A percentile compares a stretch with the other conserved stretches of the same genome.
phyloP scores from a whole-genome alignment of 64 coral and sea anemone genomes.

The Anthopleura sola region DNA sequence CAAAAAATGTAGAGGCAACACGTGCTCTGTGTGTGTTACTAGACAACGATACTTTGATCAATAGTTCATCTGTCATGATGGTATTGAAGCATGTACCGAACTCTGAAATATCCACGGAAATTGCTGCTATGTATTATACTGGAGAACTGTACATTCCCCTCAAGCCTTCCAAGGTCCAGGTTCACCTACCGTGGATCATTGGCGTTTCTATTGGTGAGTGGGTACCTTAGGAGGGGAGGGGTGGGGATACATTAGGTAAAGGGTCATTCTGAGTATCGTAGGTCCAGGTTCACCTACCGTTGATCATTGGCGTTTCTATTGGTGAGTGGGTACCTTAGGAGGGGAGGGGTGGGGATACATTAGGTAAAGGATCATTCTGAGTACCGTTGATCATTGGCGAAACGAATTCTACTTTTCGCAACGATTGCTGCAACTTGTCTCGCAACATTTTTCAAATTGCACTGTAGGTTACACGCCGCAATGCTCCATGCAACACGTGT shows the following conservation, averaged over 20 bases:
- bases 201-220: slow-evolving; percentile 56
- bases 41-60: slow-evolving; percentile 64
- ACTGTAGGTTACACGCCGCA: no score
- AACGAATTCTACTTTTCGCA: no score
- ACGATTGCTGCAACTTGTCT: no score
- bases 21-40: slow-evolving; percentile 63
- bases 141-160: slow-evolving; percentile 45
- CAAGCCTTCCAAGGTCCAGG: neutral
- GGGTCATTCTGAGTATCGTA: no score
- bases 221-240: neutral
- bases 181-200: slow-evolving; percentile 43
- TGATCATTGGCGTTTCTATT: slow-evolving; percentile 48
- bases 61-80: slow-evolving; percentile 50
- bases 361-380: neutral
- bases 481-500: no score
- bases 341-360: neutral
- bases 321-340: slow-evolving; percentile 32
- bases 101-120: slow-evolving; percentile 35
- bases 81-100: slow-evolving; percentile 47
- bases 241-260: neutral
- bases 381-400: slow-evolving; percentile 50
- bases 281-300: slow-evolving; percentile 17
- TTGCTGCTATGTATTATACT: slow-evolving; percentile 59
- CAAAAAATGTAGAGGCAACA: slow-evolving; percentile 8
- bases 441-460: no score